These are phyloP conservation scores for Poecilus cupreus DNA, from an alignment of 2,888 invertebrate genomes.

Conservation along the genomic window DNA sequence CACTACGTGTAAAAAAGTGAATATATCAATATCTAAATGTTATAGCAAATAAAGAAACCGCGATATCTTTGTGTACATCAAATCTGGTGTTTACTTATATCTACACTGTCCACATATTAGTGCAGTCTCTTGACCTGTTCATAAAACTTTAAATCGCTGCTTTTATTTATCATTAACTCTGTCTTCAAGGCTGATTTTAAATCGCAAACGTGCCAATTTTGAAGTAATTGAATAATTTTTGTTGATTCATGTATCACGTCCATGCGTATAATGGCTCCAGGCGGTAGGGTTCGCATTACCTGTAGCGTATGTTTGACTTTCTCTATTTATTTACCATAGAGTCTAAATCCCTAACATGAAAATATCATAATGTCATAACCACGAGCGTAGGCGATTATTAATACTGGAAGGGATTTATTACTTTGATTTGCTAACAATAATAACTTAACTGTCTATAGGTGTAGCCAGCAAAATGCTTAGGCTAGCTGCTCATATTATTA, in stretches of 20 bases:
- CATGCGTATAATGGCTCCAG: neutral
- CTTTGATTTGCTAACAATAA: no score
- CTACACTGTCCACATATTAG: no score
- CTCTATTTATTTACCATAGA: neutral
- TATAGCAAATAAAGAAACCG: no score
- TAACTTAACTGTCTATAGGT: no score
- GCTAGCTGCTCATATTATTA: no score
- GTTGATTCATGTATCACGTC: slow-evolving; percentile 7
- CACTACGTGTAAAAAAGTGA: no score
- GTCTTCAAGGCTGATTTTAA: neutral
- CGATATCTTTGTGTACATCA: no score
- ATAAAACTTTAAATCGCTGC: neutral
- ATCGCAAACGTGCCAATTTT: slow-evolving; percentile 10
- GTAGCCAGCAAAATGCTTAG: no score
- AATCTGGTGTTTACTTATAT: no score
- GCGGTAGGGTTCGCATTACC: neutral
- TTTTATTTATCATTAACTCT: neutral
- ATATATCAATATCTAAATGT: no score
- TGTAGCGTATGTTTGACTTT: neutral
- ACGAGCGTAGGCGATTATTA: no score
- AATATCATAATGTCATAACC: neutral
- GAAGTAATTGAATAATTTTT: neutral
- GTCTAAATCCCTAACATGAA: neutral
- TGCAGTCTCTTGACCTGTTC: neutral
- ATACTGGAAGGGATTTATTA: no score